These are phyloP conservation scores for Aepyceros melampus DNA, from an alignment of 2,113 vertebrate species.

Conservation along the genomic window DNA sequence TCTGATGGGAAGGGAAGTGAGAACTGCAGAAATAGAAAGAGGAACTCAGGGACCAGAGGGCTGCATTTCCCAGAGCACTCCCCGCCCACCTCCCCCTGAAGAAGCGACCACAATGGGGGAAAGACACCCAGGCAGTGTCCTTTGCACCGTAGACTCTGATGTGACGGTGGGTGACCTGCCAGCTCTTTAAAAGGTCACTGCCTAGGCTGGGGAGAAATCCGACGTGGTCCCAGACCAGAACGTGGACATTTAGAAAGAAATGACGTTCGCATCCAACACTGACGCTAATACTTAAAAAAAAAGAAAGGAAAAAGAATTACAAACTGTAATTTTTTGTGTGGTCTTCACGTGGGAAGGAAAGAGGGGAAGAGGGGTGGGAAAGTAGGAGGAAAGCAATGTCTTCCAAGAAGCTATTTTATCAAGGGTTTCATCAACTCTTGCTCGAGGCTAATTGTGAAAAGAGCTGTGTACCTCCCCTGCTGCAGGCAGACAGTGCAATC, in stretches of 20 bases:
- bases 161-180: not conserved
- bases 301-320: not conserved
- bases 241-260: not conserved
- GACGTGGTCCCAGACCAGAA: not conserved
- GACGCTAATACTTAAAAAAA: not conserved
- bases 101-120: not conserved
- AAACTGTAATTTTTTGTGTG: not conserved
- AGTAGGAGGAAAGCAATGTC: not conserved
- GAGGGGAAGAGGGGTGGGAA: not conserved
- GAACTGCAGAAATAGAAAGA: conserved; percentile 54
- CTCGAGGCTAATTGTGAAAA: not conserved
- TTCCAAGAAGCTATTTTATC: conserved; percentile 17
- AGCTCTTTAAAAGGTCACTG: not conserved
- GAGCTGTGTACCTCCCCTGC: not conserved
- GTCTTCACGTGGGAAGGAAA: not conserved
- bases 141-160: not conserved
- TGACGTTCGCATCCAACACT: not conserved
- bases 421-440: not conserved
- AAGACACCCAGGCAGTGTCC: not conserved
- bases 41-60: conserved; percentile 32
- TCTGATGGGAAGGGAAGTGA: conserved; percentile 57
- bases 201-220: not conserved
- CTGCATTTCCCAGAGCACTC: not conserved
- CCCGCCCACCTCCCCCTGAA: not conserved
- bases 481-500: not conserved